Percentiles rank a stretch among this genome's conserved stretches.
Evolutionary conservation across 2,113 vertebrate genomes (phyloP).

Genomic region (Saguinus midas): DNA sequence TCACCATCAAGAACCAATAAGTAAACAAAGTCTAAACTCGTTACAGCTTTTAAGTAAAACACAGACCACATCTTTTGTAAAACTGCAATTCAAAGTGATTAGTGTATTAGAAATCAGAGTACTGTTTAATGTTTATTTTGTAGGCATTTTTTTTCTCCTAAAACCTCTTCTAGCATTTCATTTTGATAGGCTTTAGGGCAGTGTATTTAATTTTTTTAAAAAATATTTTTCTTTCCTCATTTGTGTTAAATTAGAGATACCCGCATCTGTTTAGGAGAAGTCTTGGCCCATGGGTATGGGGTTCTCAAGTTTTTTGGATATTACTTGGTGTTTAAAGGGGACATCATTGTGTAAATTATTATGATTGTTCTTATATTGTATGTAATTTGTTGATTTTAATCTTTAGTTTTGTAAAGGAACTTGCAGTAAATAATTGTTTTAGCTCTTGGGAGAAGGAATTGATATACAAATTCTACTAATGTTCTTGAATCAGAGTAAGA

Average conservation of each 20-base stretch:
- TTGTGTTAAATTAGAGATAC: not conserved
- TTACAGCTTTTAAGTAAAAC: constrained; percentile 24
- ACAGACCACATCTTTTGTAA: not conserved
- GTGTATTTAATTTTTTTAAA: not conserved
- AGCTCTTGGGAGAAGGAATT: not conserved
- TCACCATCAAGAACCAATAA: not conserved
- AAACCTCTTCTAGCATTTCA: constrained; percentile 4
- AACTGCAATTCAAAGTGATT: not conserved
- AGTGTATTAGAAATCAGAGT: not conserved
- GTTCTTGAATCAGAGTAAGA: not conserved
- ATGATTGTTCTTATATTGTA: not conserved
- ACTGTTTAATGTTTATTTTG: not conserved
- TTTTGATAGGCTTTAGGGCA: not conserved
- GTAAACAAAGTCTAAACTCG: not conserved
- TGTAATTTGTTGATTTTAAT: not conserved
- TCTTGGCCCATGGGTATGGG: not conserved
- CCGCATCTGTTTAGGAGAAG: not conserved
- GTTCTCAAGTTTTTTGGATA: not conserved
- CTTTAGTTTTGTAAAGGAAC: not conserved
- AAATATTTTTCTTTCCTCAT: not conserved
- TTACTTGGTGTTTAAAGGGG: not conserved
- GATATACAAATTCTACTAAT: not conserved
- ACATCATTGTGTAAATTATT: not conserved
- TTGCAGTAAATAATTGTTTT: not conserved
- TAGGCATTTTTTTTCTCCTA: not conserved